Base-by-base conservation (phyloP, 1,140 invertebrate genomes). In the Drosophila nannoptera region DNA sequence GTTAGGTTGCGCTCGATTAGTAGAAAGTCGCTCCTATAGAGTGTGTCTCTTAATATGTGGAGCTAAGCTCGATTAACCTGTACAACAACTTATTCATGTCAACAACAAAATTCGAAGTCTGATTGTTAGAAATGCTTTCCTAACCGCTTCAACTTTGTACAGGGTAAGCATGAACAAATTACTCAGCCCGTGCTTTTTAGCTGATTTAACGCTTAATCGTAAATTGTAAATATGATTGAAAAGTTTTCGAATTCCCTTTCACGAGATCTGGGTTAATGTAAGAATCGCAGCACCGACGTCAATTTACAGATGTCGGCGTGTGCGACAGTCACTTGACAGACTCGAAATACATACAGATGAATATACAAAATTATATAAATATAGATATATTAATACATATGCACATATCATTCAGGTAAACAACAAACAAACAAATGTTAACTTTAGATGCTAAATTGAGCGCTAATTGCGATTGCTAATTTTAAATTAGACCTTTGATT, bases 401-500 rank as follows among this genome's bases (percentile, higher is more conserved):
- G 46, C 46, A 12, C 7, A 60, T 54, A 38, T 3, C 22, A 22
- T 48, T 40, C 8, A 36, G 9, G 36, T 2, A 56, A 64, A 49
- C 38, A 32, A 33, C 5, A 60, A 40, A 38, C 29, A 58, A 52
- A 56, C n/a, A 35, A 38, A 58, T 11, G 80, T 58, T 82, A 72
- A 78, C 62, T 75, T 38, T 32, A 43, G 40, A 45, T 59, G 67
- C 72, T 73, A 78, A 68, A 78, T 64, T 67, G 31, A 78, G 52
- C 55, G 78, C 58, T 82, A 83, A 84, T 84, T 83, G 43, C 35
- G 22, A 33, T 60, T 60, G 80, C 78, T 84, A 83, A 83, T 83
- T 84, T 75, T 22, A 33, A 71, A 73, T 78, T 73, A 78, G 59
- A 68, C 60, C 71, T 63, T 78, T 83, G 75, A 66, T 64, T 59